Conservation (phyloP, 2,113 vertebrate genomes). For the Mola mola region DNA sequence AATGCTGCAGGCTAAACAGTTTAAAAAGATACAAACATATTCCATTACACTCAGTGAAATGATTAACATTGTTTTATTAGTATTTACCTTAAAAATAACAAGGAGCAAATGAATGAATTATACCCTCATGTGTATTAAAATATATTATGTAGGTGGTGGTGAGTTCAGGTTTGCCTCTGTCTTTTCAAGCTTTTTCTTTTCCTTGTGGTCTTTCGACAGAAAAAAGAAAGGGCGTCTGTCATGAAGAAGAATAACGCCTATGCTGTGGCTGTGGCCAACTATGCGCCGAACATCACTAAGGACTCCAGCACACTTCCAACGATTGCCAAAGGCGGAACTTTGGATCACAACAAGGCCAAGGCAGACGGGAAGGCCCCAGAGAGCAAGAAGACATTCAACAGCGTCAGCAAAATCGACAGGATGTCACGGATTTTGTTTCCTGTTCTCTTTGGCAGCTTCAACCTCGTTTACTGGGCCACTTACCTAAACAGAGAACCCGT, state of each 20-base stretch:
- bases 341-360: constrained; percentile 89
- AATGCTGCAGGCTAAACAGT: too few relatives aligned
- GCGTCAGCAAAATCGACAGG: constrained; percentile 99
- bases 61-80: too few relatives aligned
- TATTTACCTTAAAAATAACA: too few relatives aligned
- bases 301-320: constrained; percentile 93
- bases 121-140: too few relatives aligned
- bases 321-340: constrained; percentile 91
- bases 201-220: constrained; percentile 82
- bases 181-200: too few relatives aligned
- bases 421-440: constrained; percentile 99
- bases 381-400: constrained; percentile 98
- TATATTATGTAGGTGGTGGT: too few relatives aligned
- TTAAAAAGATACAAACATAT: too few relatives aligned
- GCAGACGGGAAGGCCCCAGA: constrained; percentile 89
- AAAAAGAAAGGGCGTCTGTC: constrained; percentile 94
- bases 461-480: constrained; percentile 98
- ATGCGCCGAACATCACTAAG: constrained; percentile 95
- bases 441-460: constrained; percentile 95
- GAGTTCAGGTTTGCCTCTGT: too few relatives aligned
- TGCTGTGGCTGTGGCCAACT: constrained; percentile 97
- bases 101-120: too few relatives aligned
- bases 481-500: constrained; percentile 97
- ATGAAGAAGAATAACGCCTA: constrained; percentile 98
- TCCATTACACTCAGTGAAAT: too few relatives aligned